Percentiles rank a stretch among this genome's conserved stretches.
Evolutionary conservation across 35 echinoderm and acorn worm species (phyloP).

Genomic region (Amphiura filiformis): DNA sequence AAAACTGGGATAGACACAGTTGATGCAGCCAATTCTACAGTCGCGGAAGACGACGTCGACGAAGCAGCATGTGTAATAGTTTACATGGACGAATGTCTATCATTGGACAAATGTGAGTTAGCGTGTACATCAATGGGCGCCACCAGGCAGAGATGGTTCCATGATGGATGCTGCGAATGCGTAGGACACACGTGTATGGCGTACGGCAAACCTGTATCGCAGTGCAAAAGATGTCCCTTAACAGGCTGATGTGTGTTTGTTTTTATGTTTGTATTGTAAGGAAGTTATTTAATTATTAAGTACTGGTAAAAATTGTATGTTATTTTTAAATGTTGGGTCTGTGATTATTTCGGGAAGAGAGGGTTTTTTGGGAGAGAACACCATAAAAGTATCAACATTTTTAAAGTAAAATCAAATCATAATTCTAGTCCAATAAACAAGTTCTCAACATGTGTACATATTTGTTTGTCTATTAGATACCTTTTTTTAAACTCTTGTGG

Average conservation of each 20-base stretch:
- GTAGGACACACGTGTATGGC: conserved; percentile 76
- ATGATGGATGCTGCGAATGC: conserved; percentile 91
- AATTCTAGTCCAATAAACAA: too few species aligned
- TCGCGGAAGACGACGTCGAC: not conserved
- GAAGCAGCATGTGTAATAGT: conserved; percentile 48
- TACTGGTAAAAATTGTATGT: not conserved
- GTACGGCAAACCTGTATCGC: conserved; percentile 76
- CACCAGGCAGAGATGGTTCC: conserved; percentile 74
- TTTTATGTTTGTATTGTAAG: not conserved
- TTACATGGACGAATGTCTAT: conserved; percentile 69
- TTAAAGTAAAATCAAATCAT: not conserved
- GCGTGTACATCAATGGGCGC: conserved; percentile 81
- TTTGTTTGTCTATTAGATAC: too few species aligned
- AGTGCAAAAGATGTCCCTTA: conserved; percentile 62
- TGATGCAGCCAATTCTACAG: conserved; percentile 6
- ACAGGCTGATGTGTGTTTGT: not conserved
- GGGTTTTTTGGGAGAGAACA: not conserved
- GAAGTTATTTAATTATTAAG: not conserved
- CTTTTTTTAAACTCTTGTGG: too few species aligned
- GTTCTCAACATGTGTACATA: too few species aligned
- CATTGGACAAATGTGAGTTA: conserved; percentile 64
- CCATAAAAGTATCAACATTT: not conserved
- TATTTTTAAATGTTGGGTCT: not conserved
- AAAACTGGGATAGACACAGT: conserved; percentile 12
- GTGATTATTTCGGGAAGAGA: not conserved